Conservation (phyloP, 2,113 vertebrate genomes). For the Meriones unguiculatus region DNA sequence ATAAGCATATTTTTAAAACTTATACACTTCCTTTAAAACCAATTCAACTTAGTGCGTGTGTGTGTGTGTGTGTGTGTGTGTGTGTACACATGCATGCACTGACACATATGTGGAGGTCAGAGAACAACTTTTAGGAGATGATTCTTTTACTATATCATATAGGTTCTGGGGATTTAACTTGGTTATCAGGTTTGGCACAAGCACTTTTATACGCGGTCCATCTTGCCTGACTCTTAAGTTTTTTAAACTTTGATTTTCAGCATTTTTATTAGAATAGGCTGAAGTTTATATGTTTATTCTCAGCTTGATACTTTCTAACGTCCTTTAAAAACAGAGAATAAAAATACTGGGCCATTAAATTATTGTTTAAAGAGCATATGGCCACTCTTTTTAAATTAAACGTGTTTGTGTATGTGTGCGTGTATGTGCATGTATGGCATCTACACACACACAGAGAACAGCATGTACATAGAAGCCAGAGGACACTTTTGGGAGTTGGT, state of each 20-base stretch:
- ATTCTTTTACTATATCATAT: background rate
- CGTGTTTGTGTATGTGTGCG: background rate
- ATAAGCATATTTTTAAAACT: background rate
- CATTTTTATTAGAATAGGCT: slow-evolving; percentile 30
- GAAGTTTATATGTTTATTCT: slow-evolving; percentile 41
- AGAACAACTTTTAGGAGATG: background rate
- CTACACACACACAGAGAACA: background rate
- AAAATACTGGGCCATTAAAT: background rate
- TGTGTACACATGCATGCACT: background rate
- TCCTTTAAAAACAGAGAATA: background rate
- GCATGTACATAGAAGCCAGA: background rate
- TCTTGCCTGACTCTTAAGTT: background rate
- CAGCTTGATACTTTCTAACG: slow-evolving; percentile 20
- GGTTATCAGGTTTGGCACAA: background rate
- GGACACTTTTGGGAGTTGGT: background rate
- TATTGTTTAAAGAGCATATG: background rate
- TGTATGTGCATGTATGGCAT: background rate
- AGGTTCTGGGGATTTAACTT: background rate
- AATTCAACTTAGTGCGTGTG: background rate
- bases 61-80: background rate
- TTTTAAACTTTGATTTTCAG: slow-evolving; percentile 19
- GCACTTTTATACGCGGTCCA: background rate
- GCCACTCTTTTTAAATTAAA: background rate
- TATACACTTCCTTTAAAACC: background rate
- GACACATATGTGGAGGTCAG: background rate